Conservation (phyloP, 2,888 invertebrate genomes). For the Rhimphoctona megacephalus region DNA sequence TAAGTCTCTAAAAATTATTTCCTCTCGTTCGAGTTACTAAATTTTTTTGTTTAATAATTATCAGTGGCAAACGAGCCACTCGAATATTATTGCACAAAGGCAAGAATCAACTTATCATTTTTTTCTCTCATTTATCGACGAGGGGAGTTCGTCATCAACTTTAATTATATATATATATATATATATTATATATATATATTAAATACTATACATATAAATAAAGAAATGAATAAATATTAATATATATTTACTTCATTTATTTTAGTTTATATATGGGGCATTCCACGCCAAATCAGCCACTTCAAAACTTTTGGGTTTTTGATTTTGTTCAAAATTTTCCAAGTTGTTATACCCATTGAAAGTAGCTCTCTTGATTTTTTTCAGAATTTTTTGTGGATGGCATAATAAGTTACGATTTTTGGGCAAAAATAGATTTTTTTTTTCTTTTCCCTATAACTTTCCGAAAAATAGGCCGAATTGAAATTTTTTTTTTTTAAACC, state of each 20-base stretch:
- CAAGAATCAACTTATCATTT: conserved; percentile 51
- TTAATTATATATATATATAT: conserved; percentile 46
- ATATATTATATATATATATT: conserved; percentile 33
- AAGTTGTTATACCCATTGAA: too few species aligned
- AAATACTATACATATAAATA: conserved; percentile 33
- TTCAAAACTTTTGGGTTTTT: too few species aligned
- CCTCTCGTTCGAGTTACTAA: conserved; percentile 44
- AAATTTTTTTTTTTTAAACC: too few species aligned
- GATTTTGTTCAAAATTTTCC: too few species aligned
- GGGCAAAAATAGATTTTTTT: too few species aligned
- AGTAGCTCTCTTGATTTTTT: too few species aligned
- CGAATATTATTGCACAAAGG: conserved; percentile 45
- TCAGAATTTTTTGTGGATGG: too few species aligned
- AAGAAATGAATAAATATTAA: conserved; percentile 25
- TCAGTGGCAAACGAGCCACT: conserved; percentile 28
- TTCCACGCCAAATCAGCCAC: too few species aligned
- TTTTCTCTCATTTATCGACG: conserved; percentile 42
- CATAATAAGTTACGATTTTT: too few species aligned
- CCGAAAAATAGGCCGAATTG: too few species aligned
- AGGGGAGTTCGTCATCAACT: conserved; percentile 53
- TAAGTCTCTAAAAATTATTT: conserved; percentile 53
- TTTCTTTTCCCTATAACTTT: too few species aligned
- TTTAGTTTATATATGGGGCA: too few species aligned
- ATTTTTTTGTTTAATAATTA: conserved; percentile 8
- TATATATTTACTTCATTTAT: background rate